These are phyloP conservation scores for Elysia chlorotica DNA, from an alignment of 1,140 invertebrate species.

Conservation along the genomic window DNA sequence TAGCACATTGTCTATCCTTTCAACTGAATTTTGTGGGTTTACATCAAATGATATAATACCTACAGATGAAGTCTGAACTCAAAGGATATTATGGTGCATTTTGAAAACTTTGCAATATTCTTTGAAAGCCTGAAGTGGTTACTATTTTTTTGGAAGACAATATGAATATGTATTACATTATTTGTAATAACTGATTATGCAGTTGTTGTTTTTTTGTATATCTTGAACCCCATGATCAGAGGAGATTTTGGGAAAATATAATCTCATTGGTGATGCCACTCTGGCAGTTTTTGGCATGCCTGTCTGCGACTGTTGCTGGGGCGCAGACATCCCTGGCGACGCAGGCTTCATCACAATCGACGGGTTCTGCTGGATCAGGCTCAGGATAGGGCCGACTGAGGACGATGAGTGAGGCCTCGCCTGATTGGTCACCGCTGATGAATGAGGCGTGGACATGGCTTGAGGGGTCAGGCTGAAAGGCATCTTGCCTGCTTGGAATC, in stretches of 20 bases:
- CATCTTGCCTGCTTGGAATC: no score
- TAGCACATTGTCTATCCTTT: no score
- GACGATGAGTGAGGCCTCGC: conserved; percentile 73
- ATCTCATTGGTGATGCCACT: conserved; percentile 61
- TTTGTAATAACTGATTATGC: no score
- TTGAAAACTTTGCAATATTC: no score
- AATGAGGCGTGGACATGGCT: conserved; percentile 66
- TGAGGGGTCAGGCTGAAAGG: conserved; percentile 10
- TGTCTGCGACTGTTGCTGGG: conserved; percentile 56
- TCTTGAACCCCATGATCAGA: conserved; percentile 1
- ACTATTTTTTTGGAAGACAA: no score
- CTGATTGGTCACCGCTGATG: conserved; percentile 63
- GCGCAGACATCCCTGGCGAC: conserved; percentile 52
- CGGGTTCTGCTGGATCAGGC: conserved; percentile 55
- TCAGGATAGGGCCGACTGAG: conserved; percentile 70
- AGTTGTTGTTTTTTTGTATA: no score
- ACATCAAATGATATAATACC: no score
- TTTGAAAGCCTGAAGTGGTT: no score
- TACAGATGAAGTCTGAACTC: no score
- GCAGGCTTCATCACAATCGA: conserved; percentile 56
- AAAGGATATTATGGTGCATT: no score
- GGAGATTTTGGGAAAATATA: conserved; percentile 23
- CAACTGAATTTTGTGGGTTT: no score
- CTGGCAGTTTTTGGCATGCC: conserved; percentile 49
- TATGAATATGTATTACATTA: no score